These are phyloP conservation scores for Ctenopoma kingsleyae DNA, from an alignment of 2,797 vertebrate genomes.

Conservation along the genomic window DNA sequence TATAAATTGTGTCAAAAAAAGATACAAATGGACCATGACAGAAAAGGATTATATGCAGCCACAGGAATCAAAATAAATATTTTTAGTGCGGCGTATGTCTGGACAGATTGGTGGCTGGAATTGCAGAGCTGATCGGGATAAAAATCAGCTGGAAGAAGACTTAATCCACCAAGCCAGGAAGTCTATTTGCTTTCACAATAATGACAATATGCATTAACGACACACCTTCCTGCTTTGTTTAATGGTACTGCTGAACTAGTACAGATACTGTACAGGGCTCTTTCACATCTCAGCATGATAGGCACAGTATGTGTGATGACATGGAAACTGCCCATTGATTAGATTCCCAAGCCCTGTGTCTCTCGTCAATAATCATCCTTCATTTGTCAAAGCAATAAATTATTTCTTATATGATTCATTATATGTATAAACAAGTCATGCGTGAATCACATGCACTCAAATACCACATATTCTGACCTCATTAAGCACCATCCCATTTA, in stretches of 20 bases:
- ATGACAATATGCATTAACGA: slow-evolving; percentile 15
- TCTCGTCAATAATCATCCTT: neutral
- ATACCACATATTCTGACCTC: slow-evolving; percentile 58
- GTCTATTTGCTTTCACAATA: slow-evolving; percentile 15
- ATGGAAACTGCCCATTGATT: slow-evolving; percentile 17
- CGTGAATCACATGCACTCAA: slow-evolving; percentile 10
- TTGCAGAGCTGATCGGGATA: slow-evolving; percentile 32
- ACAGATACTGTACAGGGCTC: neutral
- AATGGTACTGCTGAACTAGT: slow-evolving; percentile 5
- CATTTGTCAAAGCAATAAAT: slow-evolving; percentile 19
- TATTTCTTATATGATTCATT: slow-evolving; percentile 3
- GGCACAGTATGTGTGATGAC: neutral
- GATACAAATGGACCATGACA: slow-evolving; percentile 64
- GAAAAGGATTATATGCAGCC: slow-evolving; percentile 54
- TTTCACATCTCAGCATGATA: neutral
- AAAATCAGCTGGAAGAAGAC: slow-evolving; percentile 45
- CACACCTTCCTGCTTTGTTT: slow-evolving; percentile 24
- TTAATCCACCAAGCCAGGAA: slow-evolving; percentile 33
- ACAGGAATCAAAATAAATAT: slow-evolving; percentile 57
- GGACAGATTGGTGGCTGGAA: slow-evolving; percentile 48
- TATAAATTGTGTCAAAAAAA: slow-evolving; percentile 56
- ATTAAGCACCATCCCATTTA: slow-evolving; percentile 64
- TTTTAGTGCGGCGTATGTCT: slow-evolving; percentile 37
- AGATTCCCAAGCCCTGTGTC: neutral
- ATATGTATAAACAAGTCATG: slow-evolving; percentile 14